A percentile compares a stretch with the other conserved stretches of the same genome.
Evolutionary conservation across 2,888 invertebrate genomes (phyloP).

Genomic region (Ceraclea dissimilis): DNA sequence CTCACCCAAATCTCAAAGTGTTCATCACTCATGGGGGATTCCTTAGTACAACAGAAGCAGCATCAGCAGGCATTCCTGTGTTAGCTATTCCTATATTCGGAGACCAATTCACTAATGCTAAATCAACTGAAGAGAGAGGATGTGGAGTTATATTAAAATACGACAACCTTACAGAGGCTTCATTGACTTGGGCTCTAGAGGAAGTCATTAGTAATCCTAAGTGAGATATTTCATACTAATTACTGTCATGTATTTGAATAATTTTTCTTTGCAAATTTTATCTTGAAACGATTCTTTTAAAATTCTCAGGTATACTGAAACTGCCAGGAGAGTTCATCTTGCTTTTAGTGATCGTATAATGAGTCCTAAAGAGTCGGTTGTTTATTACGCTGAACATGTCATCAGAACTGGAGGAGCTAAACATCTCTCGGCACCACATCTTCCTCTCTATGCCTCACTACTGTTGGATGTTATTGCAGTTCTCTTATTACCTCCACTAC

Average conservation of each 20-base stretch:
- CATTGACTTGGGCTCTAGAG: no score
- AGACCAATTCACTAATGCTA: constrained; percentile 31
- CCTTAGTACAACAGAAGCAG: constrained; percentile 43
- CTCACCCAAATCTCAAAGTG: constrained; percentile 35
- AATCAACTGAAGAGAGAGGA: constrained; percentile 28
- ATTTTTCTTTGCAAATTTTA: constrained; percentile 24
- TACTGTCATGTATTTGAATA: neutral
- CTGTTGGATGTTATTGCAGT: constrained; percentile 1
- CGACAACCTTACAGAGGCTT: no score
- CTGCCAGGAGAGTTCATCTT: neutral
- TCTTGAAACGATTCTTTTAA: constrained; percentile 16
- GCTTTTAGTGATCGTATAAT: neutral
- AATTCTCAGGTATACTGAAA: neutral
- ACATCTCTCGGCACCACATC: constrained; percentile 1
- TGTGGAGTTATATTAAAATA: no score
- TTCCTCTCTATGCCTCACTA: neutral
- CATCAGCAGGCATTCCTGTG: constrained; percentile 39
- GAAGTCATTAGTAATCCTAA: no score
- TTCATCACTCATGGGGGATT: constrained; percentile 52
- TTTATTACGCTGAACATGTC: constrained; percentile 1
- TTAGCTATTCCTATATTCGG: constrained; percentile 30
- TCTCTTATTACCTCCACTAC: constrained; percentile 1
- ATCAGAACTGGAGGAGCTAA: constrained; percentile 2
- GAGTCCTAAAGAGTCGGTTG: neutral
- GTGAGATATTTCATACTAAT: no score